phyloP scores from a whole-genome alignment of 2,797 vertebrate genomes.

The Pachyuromys duprasi region DNA sequence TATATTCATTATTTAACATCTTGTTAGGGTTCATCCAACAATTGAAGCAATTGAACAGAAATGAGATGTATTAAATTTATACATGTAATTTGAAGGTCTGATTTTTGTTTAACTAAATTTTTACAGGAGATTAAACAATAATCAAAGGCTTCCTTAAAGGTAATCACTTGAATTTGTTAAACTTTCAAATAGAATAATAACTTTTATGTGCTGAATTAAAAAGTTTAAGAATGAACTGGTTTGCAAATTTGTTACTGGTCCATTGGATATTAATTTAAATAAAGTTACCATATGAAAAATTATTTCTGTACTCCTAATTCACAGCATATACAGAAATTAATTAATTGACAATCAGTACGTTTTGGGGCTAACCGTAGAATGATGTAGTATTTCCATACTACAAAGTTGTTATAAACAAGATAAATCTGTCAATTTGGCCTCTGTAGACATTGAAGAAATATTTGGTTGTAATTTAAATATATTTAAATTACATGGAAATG shows the following conservation, averaged over 20 bases:
- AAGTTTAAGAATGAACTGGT: slow-evolving; percentile 36
- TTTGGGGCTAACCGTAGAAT: background rate
- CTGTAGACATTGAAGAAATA: background rate
- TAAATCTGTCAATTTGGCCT: background rate
- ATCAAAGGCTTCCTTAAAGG: slow-evolving; percentile 73
- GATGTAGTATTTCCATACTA: background rate
- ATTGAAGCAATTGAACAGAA: slow-evolving; percentile 69
- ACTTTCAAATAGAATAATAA: slow-evolving; percentile 67
- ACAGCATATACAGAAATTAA: background rate
- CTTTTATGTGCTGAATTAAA: slow-evolving; percentile 55
- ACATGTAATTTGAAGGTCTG: slow-evolving; percentile 69
- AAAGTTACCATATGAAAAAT: background rate
- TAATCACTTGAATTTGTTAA: slow-evolving; percentile 70
- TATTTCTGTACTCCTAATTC: background rate
- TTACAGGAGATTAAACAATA: slow-evolving; percentile 65
- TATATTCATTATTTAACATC: slow-evolving; percentile 58
- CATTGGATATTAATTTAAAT: slow-evolving; percentile 58
- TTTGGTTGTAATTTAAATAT: too few relatives aligned
- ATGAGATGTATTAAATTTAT: slow-evolving; percentile 66
- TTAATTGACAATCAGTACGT: background rate
- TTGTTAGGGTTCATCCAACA: slow-evolving; percentile 55
- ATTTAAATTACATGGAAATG: background rate
- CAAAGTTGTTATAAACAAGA: background rate
- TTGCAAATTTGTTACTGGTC: slow-evolving; percentile 47
- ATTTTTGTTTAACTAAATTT: slow-evolving; percentile 72